Conservation (phyloP, 2,888 invertebrate species). For the Schizotus pectinicornis region DNA sequence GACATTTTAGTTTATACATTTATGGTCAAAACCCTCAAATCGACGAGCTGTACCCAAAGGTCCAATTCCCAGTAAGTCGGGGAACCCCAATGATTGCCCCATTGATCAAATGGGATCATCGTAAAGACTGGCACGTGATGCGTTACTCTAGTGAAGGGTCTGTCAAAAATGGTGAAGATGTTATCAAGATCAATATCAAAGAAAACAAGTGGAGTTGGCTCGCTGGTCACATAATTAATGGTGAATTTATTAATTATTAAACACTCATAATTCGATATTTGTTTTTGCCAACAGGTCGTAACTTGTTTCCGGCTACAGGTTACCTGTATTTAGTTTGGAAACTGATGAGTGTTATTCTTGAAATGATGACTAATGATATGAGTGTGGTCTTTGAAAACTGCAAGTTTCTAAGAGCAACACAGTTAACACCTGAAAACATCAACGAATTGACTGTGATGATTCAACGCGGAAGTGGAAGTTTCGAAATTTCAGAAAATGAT, state of each 20-base stretch:
- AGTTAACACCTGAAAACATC: slow-evolving; percentile 56
- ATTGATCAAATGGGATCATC: slow-evolving; percentile 86
- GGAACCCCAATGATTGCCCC: slow-evolving; percentile 64
- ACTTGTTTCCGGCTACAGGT: slow-evolving; percentile 68
- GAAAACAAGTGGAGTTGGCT: slow-evolving; percentile 76
- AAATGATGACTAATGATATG: slow-evolving; percentile 55
- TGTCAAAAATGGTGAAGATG: slow-evolving; percentile 67
- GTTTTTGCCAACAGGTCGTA: slow-evolving; percentile 47
- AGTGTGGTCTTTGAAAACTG: slow-evolving; percentile 67
- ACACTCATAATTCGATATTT: slow-evolving; percentile 11
- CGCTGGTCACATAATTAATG: slow-evolving; percentile 84
- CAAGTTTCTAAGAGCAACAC: slow-evolving; percentile 61
- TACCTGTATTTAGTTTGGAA: slow-evolving; percentile 62
- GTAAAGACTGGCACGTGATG: slow-evolving; percentile 77
- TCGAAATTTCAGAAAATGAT: slow-evolving; percentile 42
- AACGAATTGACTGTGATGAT: slow-evolving; percentile 41
- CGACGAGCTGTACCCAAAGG: slow-evolving; percentile 75
- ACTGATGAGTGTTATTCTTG: slow-evolving; percentile 58
- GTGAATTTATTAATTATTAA: slow-evolving; percentile 53
- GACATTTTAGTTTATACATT: slow-evolving; percentile 65
- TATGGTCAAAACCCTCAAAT: slow-evolving; percentile 78
- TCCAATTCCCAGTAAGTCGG: slow-evolving; percentile 83
- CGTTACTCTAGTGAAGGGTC: slow-evolving; percentile 14
- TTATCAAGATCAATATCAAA: slow-evolving; percentile 64
- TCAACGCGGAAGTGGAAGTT: slow-evolving; percentile 44